A percentile compares a stretch with the other conserved stretches of the same genome.
These are phyloP conservation scores for Drosophila rubida DNA, from an alignment of 2,888 invertebrate species.

Conservation along the genomic window DNA sequence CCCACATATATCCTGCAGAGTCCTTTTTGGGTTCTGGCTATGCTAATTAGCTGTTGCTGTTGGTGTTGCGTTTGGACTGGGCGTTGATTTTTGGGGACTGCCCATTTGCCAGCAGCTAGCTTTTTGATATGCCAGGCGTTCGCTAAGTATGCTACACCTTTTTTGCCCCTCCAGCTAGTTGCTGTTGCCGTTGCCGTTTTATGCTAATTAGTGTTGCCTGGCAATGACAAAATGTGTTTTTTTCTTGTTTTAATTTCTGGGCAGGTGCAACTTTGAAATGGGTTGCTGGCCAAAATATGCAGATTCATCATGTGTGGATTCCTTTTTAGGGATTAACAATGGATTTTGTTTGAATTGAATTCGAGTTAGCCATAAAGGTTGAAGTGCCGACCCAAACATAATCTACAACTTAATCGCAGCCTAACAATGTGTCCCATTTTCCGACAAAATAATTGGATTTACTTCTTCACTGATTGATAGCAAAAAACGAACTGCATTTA, in stretches of 20 bases:
- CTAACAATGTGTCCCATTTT: background rate
- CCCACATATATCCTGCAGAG: slow-evolving; percentile 23
- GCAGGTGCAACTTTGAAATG: slow-evolving; percentile 50
- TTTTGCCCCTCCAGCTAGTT: background rate
- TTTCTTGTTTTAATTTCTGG: background rate
- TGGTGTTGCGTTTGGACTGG: slow-evolving; percentile 13
- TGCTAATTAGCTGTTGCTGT: slow-evolving; percentile 64
- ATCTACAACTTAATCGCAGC: slow-evolving; percentile 19
- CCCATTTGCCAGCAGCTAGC: slow-evolving; percentile 20
- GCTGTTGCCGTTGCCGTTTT: slow-evolving; percentile 13
- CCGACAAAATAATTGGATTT: background rate
- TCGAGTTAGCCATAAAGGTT: slow-evolving; percentile 17
- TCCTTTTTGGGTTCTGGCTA: slow-evolving; percentile 44
- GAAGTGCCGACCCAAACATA: slow-evolving; percentile 16
- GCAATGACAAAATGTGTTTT: slow-evolving; percentile 30
- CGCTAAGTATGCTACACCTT: slow-evolving; percentile 21
- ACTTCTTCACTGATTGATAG: background rate
- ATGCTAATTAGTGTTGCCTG: slow-evolving; percentile 48
- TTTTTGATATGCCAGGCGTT: slow-evolving; percentile 31
- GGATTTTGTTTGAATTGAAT: slow-evolving; percentile 14
- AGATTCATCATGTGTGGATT: slow-evolving; percentile 27
- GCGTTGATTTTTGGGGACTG: slow-evolving; percentile 40
- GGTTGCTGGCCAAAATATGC: slow-evolving; percentile 20
- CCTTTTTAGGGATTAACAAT: slow-evolving; percentile 16
- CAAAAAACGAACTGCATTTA: background rate